phyloP scores from a whole-genome alignment of 1,140 invertebrate genomes.

The Lamellibrachia luymesi region DNA sequence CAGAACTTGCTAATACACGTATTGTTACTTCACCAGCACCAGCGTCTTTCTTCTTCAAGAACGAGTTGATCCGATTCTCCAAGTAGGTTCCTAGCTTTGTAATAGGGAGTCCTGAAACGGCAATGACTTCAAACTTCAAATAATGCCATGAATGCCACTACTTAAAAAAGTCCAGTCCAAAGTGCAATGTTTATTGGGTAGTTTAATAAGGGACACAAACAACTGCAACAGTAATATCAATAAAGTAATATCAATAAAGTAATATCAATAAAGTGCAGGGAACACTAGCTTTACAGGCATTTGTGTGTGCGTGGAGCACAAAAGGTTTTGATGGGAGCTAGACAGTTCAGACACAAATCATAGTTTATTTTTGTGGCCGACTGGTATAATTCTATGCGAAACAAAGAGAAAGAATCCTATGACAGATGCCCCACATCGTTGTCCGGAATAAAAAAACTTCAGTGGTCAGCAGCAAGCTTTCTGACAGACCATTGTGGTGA shows the following conservation, averaged over 20 bases:
- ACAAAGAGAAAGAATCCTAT: neutral
- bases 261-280: no score
- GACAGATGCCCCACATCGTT: neutral
- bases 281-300: no score
- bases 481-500: neutral
- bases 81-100: slow-evolving; percentile 95
- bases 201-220: no score
- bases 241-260: no score
- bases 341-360: neutral
- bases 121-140: neutral
- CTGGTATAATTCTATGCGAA: neutral
- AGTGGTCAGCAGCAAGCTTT: neutral
- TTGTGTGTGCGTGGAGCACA: no score
- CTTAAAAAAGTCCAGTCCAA: neutral
- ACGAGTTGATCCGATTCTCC: slow-evolving; percentile 97
- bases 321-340: neutral
- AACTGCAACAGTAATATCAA: no score
- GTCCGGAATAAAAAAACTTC: neutral
- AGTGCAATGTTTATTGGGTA: neutral
- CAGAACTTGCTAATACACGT: slow-evolving; percentile 93
- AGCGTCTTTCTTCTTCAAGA: slow-evolving; percentile 90
- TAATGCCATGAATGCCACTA: neutral
- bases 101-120: slow-evolving; percentile 69
- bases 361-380: neutral
- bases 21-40: slow-evolving; percentile 96